Evolutionary conservation across 2,888 invertebrate genomes (phyloP), one percentile per base, ranked within the genome.

Genomic region (Acrobasis consociella): DNA sequence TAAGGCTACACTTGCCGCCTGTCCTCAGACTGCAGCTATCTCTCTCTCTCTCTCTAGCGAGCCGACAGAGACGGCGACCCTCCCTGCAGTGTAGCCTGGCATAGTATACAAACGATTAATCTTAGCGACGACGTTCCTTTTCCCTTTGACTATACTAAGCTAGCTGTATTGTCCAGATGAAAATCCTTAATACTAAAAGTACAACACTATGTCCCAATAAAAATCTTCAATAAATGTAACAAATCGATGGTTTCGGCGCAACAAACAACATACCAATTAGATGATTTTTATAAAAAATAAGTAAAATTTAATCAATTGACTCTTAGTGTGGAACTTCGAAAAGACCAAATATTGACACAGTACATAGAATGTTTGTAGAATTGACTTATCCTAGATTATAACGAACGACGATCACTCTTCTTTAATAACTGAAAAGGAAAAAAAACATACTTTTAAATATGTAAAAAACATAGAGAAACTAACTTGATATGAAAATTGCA

Each of bases 151-250:
- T 58, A 31, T 49, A 31, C 15, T 52, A 31, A 58, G 15, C 58
- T 49, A 59, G 31, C 49, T 22, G 39, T 55, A 60, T 60, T 63
- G 59, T 62, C 65, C 58, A 61, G 55, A 61, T 63, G 63, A 62
- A 17, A 62, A 62, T 65, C 17, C 56, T 17, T 56, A 42, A 56
- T 42, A 42, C 42, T 42, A 17, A 42, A 42, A 56, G 42, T 22
- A 56, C 17, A 56, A 46, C 56, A 39, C 13, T 56, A 15, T 16
- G 9, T 16, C 39, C 16, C 39, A 55, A 55, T 55, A 55, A 39
- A 55, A 39, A 46, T 46, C 46, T 55, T 39, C 38, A 11, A 39
- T 15, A 55, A 16, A 52, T 31, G 13, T 52, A 52, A 52, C 52
- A 52, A 52, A 52, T 52, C 22, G 31, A 31, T 31, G 52, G 31